Conservation (phyloP, 2,797 vertebrate genomes). For the Sparidentex hasta region DNA sequence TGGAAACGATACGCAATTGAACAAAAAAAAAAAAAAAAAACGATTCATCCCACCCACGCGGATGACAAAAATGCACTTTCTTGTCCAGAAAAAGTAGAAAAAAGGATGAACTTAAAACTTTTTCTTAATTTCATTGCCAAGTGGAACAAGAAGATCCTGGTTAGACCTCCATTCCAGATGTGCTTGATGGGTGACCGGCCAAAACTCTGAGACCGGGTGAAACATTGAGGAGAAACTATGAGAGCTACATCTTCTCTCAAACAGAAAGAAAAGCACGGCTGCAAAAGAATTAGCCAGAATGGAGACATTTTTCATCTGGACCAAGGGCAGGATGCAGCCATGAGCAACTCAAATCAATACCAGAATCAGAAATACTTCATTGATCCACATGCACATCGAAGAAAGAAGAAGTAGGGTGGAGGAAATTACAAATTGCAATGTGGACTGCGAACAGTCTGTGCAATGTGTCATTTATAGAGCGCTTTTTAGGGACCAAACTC, state of each 20-base stretch:
- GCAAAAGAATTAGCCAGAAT: not conserved
- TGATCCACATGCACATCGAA: no score
- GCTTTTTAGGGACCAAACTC: not conserved
- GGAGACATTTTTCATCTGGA: slow-evolving; percentile 10
- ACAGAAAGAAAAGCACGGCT: slow-evolving; percentile 2
- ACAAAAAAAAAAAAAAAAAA: slow-evolving; percentile 41
- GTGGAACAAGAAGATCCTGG: slow-evolving; percentile 12
- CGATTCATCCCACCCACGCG: slow-evolving; percentile 15
- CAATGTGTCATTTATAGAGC: not conserved
- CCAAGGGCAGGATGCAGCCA: not conserved
- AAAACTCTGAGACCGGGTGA: slow-evolving; percentile 28
- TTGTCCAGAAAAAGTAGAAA: slow-evolving; percentile 20
- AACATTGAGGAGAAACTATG: slow-evolving; percentile 9
- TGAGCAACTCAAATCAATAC: not conserved
- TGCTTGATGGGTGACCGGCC: slow-evolving; percentile 23
- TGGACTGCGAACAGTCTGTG: not conserved
- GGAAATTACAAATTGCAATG: no score
- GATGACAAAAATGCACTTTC: not conserved
- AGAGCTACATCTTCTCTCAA: slow-evolving; percentile 30
- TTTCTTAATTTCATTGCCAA: slow-evolving; percentile 5
- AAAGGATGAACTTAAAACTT: slow-evolving; percentile 29
- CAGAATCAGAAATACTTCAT: no score
- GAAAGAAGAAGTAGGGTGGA: no score
- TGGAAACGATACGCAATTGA: slow-evolving; percentile 18
- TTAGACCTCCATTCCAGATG: slow-evolving; percentile 34